Base-by-base conservation (phyloP, 1,140 invertebrate species). In the Cydia amplana region DNA sequence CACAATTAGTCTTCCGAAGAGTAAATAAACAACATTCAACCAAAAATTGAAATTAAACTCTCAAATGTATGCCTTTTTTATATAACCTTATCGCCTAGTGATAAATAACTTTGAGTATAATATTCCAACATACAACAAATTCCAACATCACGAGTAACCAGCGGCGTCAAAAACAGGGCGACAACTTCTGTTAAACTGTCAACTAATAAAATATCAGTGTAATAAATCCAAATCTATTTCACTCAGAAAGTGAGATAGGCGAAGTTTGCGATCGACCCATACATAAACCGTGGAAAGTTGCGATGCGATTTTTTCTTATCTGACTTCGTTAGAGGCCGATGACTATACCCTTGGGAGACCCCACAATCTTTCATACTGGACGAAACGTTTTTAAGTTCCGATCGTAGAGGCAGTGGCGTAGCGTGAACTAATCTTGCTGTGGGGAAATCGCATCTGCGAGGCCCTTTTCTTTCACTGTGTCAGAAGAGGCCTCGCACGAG, bases 161-260 rank as follows among this genome's bases (percentile, higher is more conserved):
- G 55, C n/a, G 55, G 55, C n/a, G 55, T 12, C 20, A 9, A 60
- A 60, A 60, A 23, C 55, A 60, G 16, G 18, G 9, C 55, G n/a
- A 1, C 16, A 20, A 60, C 55, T 60, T 60, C 55, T 23, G 55
- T 60, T 60, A 60, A 60, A 60, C 55, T 60, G 55, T 60, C 55
- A 60, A 60, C 55, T 23, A 23, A 60, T 60, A 60, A 60, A 60
- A 60, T 60, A 60, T 60, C 55, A 60, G 55, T 60, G 18, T 60
- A 60, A 60, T 60, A 70, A 70, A 70, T 70, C 65, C 65, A 36
- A 70, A 70, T 36, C 16, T 36, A 70, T 70, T 70, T 70, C 32
- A 70, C 65, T 70, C 18, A 28, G 28, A 6, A 23, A 2, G 4
- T 36, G 28, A 70, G 65, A 70, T 70, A 67, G 55, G 55, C 55